A percentile compares a stretch with the other conserved stretches of the same genome.
phyloP scores from a whole-genome alignment of 2,888 invertebrate genomes.

The Cheilosia grossa region DNA sequence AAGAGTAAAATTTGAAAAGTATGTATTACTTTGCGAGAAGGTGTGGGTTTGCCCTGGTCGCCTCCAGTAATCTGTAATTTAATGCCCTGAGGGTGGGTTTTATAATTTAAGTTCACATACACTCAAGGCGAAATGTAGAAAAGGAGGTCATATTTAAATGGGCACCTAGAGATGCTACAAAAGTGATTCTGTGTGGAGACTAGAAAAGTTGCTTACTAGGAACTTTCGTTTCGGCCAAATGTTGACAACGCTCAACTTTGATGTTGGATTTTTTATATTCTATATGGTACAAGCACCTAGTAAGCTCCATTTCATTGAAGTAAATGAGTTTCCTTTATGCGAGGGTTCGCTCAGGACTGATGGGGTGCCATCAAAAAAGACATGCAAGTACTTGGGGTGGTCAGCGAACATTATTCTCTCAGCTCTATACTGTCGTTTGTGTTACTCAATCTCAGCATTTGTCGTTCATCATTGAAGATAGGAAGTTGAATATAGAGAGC shows the following conservation, averaged over 20 bases:
- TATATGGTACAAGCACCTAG: not conserved
- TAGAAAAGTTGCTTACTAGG: not conserved
- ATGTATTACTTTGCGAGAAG: not conserved
- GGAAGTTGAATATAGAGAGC: too few relatives aligned
- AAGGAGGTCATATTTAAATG: constrained; percentile 10
- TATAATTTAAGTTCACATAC: constrained; percentile 4
- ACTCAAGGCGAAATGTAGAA: not conserved
- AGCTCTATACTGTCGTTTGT: too few relatives aligned
- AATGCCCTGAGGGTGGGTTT: constrained; percentile 31
- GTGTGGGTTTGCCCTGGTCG: not conserved
- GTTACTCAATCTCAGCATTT: too few relatives aligned
- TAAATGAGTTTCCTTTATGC: too few relatives aligned
- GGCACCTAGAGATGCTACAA: not conserved
- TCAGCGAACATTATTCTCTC: too few relatives aligned
- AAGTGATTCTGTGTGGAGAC: not conserved
- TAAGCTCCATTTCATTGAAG: not conserved
- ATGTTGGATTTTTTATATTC: too few relatives aligned
- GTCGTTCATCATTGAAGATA: too few relatives aligned
- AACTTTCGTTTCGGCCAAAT: not conserved
- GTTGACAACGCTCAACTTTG: not conserved
- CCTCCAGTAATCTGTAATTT: constrained; percentile 33
- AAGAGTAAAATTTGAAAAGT: constrained; percentile 1
- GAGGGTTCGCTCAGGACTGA: too few relatives aligned
- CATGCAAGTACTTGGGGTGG: too few relatives aligned
- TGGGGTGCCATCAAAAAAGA: too few relatives aligned